Evolutionary conservation across 2,888 invertebrate genomes (phyloP).

Genomic region (Netelia inedita): DNA sequence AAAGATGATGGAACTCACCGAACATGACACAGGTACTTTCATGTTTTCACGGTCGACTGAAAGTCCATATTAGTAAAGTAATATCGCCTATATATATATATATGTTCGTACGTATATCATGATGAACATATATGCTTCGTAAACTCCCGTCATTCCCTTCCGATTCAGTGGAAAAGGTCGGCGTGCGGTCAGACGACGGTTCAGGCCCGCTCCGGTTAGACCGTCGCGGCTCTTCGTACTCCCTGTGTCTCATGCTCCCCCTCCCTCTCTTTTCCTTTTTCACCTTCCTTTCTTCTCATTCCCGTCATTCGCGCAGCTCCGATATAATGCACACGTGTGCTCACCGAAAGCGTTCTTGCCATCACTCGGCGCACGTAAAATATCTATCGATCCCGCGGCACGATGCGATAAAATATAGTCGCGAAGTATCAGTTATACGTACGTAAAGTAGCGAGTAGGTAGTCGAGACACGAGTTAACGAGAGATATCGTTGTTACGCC

Average conservation of each 20-base stretch:
- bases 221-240: constrained; percentile 12
- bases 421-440: not conserved
- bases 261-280: constrained; percentile 15
- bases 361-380: constrained; percentile 38
- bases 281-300: not conserved
- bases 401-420: not conserved
- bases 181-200: constrained; percentile 49
- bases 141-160: constrained; percentile 32
- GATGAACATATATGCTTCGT: constrained; percentile 12
- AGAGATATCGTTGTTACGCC: constrained; percentile 20
- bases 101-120: not conserved
- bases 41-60: constrained; percentile 59
- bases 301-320: constrained; percentile 29
- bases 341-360: constrained; percentile 23
- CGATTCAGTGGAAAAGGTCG: constrained; percentile 64
- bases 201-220: not conserved
- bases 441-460: constrained; percentile 13
- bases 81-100: constrained; percentile 37
- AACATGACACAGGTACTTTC: constrained; percentile 47
- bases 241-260: constrained; percentile 6
- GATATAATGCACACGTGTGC: constrained; percentile 58
- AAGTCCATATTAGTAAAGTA: constrained; percentile 41
- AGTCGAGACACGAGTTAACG: constrained; percentile 40
- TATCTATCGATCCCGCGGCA: constrained; percentile 42
- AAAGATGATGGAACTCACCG: not conserved